Evolutionary conservation across 1,140 invertebrate genomes (phyloP), one percentile per base, ranked within the genome.

Genomic region (Elysia chlorotica): DNA sequence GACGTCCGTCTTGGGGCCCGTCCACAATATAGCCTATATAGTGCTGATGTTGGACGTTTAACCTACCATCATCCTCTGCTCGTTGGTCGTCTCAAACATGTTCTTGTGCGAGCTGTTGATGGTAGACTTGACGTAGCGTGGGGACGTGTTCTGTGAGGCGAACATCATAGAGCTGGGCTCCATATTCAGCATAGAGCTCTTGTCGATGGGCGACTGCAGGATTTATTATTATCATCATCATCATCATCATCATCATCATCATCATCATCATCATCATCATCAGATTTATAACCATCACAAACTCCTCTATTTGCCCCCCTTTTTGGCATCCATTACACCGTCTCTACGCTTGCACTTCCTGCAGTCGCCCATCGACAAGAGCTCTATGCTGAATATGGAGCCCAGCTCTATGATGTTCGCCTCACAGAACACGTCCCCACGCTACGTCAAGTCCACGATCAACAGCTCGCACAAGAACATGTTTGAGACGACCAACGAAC

Each of bases 381-480:
- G 25, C 56, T 25, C 10, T 6, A 59, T 17, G 56, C 25, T 59
- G 56, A 17, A 59, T 25, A 6, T 59, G 56, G 28, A 59, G 14
- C 6, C 6, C 10, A 25, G 25, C 28, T 6, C 6, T 25, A 10
- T 10, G 28, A 10, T 17, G 28, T 59, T 17, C 56, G 10, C 56
- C 10, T 28, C 56, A 30, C 10, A 10, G 6, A 6, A 59, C 56
- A 17, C 17, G 14, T 17, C 19, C 28, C 56, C 56, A 10, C 56
- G 56, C 6, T 59, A 17, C 56, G 56, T 59, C 19, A 59, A 59
- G 25, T 19, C 56, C 25, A 59, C 56, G 6, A 6, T 59, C 19
- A 59, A 59, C 28, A 59, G 56, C 28, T 59, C 56, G 6, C 56
- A 59, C 56, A 59, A 59, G 56, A 59, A 59, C 56, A 59, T 59